Evolutionary conservation across 1,140 invertebrate genomes (phyloP).

Genomic region (Antheraea pernyi): DNA sequence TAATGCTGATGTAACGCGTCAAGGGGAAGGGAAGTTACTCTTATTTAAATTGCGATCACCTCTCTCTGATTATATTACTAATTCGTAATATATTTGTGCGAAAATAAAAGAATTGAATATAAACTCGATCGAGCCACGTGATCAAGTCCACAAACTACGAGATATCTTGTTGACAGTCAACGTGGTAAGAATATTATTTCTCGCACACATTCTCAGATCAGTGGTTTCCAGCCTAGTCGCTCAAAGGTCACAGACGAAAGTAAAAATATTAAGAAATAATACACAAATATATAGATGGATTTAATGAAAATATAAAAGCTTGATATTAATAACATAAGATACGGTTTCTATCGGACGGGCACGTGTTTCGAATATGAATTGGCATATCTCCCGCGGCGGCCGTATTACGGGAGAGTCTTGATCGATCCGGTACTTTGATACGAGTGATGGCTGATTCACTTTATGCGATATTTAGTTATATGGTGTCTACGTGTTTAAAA

Average conservation of each 20-base stretch:
- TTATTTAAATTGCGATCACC: too few species aligned
- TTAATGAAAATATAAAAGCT: constrained; percentile 66
- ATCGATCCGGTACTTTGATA: constrained; percentile 11
- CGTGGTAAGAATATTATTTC: too few species aligned
- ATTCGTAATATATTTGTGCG: too few species aligned
- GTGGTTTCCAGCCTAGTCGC: too few species aligned
- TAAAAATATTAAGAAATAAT: not conserved
- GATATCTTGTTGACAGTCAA: too few species aligned
- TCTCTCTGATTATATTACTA: too few species aligned
- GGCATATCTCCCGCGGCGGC: constrained; percentile 14
- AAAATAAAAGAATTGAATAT: too few species aligned
- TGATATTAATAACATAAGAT: constrained; percentile 65
- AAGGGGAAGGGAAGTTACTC: too few species aligned
- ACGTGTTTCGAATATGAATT: constrained; percentile 48
- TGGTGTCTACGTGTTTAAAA: constrained; percentile 8
- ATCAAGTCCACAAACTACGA: too few species aligned
- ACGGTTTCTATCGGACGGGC: constrained; percentile 50
- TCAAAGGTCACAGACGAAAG: not conserved
- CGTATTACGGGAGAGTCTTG: constrained; percentile 31
- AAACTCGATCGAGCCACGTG: too few species aligned
- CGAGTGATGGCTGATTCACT: not conserved
- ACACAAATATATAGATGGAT: constrained; percentile 29
- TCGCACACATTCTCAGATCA: too few species aligned
- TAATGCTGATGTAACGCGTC: too few species aligned
- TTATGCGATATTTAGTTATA: constrained; percentile 4